Base-by-base conservation (phyloP, 2,888 invertebrate species). In the Aphidoletes aphidimyza region DNA sequence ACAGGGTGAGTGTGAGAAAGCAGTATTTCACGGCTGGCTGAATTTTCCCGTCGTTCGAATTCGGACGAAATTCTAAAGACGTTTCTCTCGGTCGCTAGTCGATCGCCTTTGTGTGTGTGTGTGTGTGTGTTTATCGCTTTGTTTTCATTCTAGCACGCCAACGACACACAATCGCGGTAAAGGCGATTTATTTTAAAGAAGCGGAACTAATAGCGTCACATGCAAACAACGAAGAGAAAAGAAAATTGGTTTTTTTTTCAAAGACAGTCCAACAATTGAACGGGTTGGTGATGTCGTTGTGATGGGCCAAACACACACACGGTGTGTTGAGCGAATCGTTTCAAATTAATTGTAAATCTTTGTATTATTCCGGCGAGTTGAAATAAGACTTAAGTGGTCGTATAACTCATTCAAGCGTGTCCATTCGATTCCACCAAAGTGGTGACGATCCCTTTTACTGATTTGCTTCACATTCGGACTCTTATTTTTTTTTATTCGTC, bases 1-100 rank as follows among this genome's bases (percentile, higher is more conserved):
- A n/a, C n/a, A 45, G 84, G 84, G 84, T 84, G 84, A 84, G 84
- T 84, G 84, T 84, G 84, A 84, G 84, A 84, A 84, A 84, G 69
- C 78, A 22, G 45, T 78, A 26, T 78, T 78, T 84, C 45, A 69
- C 39, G 84, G 78, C 78, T 39, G 69, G 69, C 78, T 45, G 39
- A 84, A 42, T 84, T 78, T 84, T 42, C 84, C 22, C 39, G 54
- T 84, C 37, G 34, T 84, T 54, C 39, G 37, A 6, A 49, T 84
- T 54, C 39, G 37, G 17, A 26, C 30, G 30, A 26, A 47, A 17
- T 17, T 47, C 17, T 47, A 9, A 47, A 54, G 54, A 54, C 54
- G 54, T 69, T 69, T 69, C 8, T 34, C 30, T 69, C 30, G n/a
- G 2, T 14, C n/a, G n/a, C n/a, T n/a, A n/a, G n/a, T n/a, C n/a